Conservation (phyloP, 2,797 vertebrate genomes). For the Ficedula albicollis region DNA sequence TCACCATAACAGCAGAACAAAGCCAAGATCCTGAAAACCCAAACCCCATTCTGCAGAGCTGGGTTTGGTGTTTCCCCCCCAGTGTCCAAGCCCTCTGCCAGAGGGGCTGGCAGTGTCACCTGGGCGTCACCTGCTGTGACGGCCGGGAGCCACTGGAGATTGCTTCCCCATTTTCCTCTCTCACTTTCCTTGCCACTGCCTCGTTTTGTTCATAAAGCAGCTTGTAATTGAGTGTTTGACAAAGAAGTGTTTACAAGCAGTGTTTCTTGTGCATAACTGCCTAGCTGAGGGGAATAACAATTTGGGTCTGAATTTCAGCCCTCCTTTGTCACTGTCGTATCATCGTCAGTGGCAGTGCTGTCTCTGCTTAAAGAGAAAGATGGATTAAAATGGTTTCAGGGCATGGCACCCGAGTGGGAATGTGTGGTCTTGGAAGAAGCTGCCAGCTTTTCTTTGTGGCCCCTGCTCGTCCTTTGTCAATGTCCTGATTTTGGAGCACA, state of each 20-base stretch:
- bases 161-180: not conserved
- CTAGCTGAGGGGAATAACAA: conserved; percentile 71
- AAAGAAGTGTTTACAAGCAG: conserved; percentile 66
- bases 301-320: conserved; percentile 59
- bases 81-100: fast-evolving
- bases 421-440: not conserved
- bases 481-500: not conserved
- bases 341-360: not conserved
- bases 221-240: conserved; percentile 68
- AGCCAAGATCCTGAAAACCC: not conserved
- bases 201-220: conserved; percentile 64
- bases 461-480: fast-evolving
- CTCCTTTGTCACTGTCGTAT: conserved; percentile 52
- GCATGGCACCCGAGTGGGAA: not conserved
- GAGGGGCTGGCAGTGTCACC: not conserved
- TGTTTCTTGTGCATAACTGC: conserved; percentile 60
- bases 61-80: not conserved
- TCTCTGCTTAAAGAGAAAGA: conserved; percentile 40
- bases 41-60: not conserved
- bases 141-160: not conserved
- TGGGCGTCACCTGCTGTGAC: not conserved
- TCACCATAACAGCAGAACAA: not conserved
- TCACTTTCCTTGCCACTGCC: conserved; percentile 3
- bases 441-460: not conserved
- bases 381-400: not conserved